phyloP scores from a whole-genome alignment of 2,797 vertebrate species.

The Steatocranus sp. region DNA sequence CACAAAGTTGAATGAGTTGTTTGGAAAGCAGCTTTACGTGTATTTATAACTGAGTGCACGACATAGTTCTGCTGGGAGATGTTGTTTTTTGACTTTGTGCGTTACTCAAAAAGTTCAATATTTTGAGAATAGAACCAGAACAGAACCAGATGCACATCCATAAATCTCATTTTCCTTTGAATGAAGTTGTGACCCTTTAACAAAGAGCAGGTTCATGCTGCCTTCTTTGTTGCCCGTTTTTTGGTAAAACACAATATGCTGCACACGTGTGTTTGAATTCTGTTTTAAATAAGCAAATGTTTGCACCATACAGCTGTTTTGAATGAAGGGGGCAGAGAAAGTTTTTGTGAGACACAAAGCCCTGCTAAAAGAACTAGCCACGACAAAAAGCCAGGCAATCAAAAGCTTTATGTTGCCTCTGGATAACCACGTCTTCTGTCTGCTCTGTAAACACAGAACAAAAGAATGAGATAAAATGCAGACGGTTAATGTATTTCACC shows the following conservation, averaged over 20 bases:
- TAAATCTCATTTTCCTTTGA: neutral
- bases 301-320: slow-evolving; percentile 25
- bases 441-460: neutral
- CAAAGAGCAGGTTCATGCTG: slow-evolving; percentile 42
- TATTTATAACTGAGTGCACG: slow-evolving; percentile 11
- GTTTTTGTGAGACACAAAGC: neutral
- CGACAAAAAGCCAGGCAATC: neutral
- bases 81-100: neutral
- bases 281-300: slow-evolving; percentile 21
- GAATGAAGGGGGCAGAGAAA: neutral
- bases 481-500: neutral
- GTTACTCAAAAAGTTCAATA: neutral
- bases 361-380: neutral
- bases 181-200: slow-evolving; percentile 22
- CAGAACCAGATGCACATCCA: slow-evolving; percentile 27
- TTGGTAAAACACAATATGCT: neutral
- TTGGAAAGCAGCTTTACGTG: neutral
- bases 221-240: neutral
- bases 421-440: neutral
- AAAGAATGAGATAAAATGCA: neutral
- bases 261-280: slow-evolving; percentile 15
- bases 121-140: neutral
- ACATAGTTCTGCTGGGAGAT: slow-evolving; percentile 35
- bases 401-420: neutral
- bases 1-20: neutral